A percentile compares a stretch with the other conserved stretches of the same genome.
phyloP scores from a whole-genome alignment of 2,888 invertebrate species.

The Cephonodes hylas region DNA sequence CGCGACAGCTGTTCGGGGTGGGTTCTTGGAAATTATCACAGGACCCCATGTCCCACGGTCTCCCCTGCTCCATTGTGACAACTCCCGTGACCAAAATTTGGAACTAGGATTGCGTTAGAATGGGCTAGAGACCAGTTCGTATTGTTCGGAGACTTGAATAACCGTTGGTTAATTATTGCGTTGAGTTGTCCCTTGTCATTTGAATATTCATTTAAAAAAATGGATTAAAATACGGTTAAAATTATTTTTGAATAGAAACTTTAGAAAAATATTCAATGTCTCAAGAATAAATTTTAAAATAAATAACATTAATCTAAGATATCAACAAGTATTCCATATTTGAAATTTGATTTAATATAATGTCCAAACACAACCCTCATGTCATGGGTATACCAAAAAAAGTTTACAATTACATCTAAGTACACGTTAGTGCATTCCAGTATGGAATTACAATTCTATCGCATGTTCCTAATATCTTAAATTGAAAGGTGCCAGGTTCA shows the following conservation, averaged over 20 bases:
- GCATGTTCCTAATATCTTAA: constrained; percentile 10
- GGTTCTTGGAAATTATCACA: constrained; percentile 47
- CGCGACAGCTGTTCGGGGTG: constrained; percentile 70
- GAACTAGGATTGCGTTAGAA: constrained; percentile 34
- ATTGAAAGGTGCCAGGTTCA: constrained; percentile 49
- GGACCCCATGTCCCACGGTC: constrained; percentile 69
- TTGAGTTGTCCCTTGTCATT: neutral
- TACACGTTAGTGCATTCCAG: neutral
- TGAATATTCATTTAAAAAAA: neutral
- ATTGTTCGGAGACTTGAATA: neutral
- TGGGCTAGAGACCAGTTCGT: constrained; percentile 37
- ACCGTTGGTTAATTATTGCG: neutral
- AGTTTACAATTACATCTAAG: neutral
- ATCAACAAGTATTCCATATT: neutral
- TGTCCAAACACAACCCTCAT: neutral
- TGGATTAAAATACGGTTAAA: neutral
- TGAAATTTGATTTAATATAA: neutral
- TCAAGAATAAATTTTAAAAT: too few species aligned
- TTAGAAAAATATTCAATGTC: too few species aligned
- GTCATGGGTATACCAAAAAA: neutral
- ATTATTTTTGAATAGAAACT: neutral
- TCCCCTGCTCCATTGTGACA: constrained; percentile 41
- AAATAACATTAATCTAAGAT: too few species aligned
- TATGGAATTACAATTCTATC: constrained; percentile 1
- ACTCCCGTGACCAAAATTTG: constrained; percentile 35